phyloP scores from a whole-genome alignment of 1,140 invertebrate genomes.

The Mercenaria mercenaria region DNA sequence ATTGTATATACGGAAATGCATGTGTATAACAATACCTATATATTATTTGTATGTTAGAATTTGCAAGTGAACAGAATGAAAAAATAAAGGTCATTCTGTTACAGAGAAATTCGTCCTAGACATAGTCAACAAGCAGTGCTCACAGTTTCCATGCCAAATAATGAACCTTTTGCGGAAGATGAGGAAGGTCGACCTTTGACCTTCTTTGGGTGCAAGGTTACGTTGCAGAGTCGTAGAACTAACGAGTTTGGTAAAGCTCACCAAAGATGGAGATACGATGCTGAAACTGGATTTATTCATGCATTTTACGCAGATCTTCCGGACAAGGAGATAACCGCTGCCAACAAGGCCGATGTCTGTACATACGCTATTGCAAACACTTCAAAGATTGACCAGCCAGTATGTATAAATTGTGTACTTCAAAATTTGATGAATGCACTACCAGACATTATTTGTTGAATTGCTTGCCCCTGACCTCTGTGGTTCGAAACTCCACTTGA shows the following conservation, averaged over 20 bases:
- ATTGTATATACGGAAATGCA: no score
- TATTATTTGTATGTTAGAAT: no score
- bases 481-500: no score
- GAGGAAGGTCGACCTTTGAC: conserved; percentile 77
- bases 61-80: no score
- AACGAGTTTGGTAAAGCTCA: conserved; percentile 84
- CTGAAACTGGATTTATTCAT: conserved; percentile 83
- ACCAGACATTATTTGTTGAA: no score
- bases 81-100: no score
- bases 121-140: conserved; percentile 77
- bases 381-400: conserved; percentile 84
- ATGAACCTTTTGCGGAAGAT: conserved; percentile 72
- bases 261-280: conserved; percentile 84
- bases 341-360: conserved; percentile 85
- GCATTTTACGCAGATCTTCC: conserved; percentile 82
- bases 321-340: conserved; percentile 85
- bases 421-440: no score
- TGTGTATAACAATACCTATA: no score
- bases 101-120: conserved; percentile 81
- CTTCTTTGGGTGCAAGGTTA: conserved; percentile 81
- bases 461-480: no score
- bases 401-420: no score
- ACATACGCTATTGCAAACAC: conserved; percentile 83
- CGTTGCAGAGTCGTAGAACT: conserved; percentile 77
- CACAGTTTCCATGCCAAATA: conserved; percentile 81